These are phyloP conservation scores for Tyria jacobaeae DNA, from an alignment of 2,888 invertebrate species.

Conservation along the genomic window DNA sequence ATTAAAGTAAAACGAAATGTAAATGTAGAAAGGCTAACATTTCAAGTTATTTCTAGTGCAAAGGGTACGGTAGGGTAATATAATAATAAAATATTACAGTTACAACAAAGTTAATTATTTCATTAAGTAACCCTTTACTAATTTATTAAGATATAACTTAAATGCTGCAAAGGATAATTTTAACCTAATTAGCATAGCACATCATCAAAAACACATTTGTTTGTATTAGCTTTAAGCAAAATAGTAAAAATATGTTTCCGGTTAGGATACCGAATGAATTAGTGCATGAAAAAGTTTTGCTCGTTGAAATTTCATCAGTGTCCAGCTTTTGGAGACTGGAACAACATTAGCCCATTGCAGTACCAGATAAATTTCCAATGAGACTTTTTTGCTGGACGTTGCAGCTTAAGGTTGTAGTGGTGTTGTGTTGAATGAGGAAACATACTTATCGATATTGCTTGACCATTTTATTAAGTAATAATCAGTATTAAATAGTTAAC, in stretches of 20 bases:
- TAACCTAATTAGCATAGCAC: constrained; percentile 9
- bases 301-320: constrained; percentile 75
- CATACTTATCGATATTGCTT: constrained; percentile 24
- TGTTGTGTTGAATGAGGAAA: constrained; percentile 52
- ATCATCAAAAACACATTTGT: constrained; percentile 47
- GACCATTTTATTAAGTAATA: too few relatives aligned
- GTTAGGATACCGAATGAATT: constrained; percentile 44
- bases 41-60: too few relatives aligned
- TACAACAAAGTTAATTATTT: too few relatives aligned
- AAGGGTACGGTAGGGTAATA: too few relatives aligned
- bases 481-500: too few relatives aligned
- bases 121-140: too few relatives aligned
- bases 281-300: constrained; percentile 48
- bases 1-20: too few relatives aligned
- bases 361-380: constrained; percentile 79
- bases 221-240: constrained; percentile 34
- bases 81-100: too few relatives aligned
- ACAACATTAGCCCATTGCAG: constrained; percentile 65
- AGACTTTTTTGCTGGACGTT: constrained; percentile 71
- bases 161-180: too few relatives aligned
- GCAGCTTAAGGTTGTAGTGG: constrained; percentile 66
- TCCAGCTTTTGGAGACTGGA: constrained; percentile 48
- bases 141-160: too few relatives aligned
- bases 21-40: too few relatives aligned
- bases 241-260: constrained; percentile 24